Conservation (phyloP, 2,797 vertebrate genomes). For the Catostomus latipinnis region DNA sequence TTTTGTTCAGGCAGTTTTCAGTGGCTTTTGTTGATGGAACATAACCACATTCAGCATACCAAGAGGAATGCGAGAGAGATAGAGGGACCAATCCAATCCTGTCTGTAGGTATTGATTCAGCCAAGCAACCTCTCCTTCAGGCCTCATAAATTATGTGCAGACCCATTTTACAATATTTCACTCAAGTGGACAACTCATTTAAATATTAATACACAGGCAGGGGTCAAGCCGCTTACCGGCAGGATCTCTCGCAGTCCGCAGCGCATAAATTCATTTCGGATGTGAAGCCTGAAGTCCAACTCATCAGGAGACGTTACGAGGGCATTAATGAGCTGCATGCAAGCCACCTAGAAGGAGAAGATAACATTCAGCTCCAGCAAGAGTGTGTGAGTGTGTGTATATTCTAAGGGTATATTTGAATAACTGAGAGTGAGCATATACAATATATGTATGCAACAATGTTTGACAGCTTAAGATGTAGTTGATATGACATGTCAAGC, state of each 20-base stretch:
- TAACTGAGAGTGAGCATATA: background rate
- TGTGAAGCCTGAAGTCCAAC: conserved; percentile 96
- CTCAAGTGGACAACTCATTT: conserved; percentile 79
- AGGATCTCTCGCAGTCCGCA: conserved; percentile 94
- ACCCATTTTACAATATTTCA: conserved; percentile 74
- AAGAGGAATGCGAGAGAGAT: conserved; percentile 11
- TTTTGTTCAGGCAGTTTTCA: conserved; percentile 50
- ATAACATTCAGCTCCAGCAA: conserved; percentile 58
- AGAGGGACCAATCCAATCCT: conserved; percentile 63
- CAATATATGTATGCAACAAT: background rate
- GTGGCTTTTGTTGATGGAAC: conserved; percentile 47
- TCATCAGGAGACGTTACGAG: conserved; percentile 98
- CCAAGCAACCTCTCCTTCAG: conserved; percentile 66
- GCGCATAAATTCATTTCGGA: conserved; percentile 99
- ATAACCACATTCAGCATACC: conserved; percentile 43
- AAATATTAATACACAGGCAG: conserved; percentile 79
- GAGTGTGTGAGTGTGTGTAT: background rate
- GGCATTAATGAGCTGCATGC: conserved; percentile 99
- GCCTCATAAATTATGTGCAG: conserved; percentile 76
- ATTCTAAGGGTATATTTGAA: conserved; percentile 6
- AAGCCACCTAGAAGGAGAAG: conserved; percentile 86
- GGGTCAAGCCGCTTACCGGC: conserved; percentile 84
- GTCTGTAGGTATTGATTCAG: conserved; percentile 64
- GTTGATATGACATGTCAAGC: background rate
- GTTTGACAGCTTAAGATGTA: background rate